Evolutionary conservation across 2,113 vertebrate genomes (phyloP), one percentile per base, ranked within the genome.

Genomic region (Ibidorhyncha struthersii): DNA sequence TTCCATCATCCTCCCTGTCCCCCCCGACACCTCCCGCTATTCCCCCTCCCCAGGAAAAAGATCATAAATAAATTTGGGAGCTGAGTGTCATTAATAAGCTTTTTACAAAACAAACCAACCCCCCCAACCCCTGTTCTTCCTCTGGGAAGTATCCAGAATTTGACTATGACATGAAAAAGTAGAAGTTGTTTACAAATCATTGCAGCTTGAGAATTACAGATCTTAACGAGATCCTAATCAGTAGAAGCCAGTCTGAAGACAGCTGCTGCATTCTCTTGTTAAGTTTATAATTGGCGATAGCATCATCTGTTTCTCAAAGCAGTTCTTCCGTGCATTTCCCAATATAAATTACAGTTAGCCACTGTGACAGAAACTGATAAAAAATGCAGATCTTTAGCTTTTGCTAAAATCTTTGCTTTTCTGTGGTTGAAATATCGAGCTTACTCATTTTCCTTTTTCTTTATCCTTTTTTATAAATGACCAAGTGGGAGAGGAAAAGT

Each of bases 31-130:
- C 40, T 38, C 56, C 50, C 6, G 2, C 53, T 34, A 29, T 10
- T 63, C 61, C 73, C 53, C 58, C 85, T 89, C 89, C 62, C 80
- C 88, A 63, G 62, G 77, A 93, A 79, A 88, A 94, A 82, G 70
- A 82, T 30, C 89, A 91, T 88, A 93, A 77, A 97, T 86, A 87
- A 73, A 86, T 89, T 87, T 86, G 45, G 93, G 82, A 96, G 84
- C 96, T 67, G 88, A 84, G 90, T 86, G n/a, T 74, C 93, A 97
- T 96, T 92, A 95, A 89, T 22, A 86, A 92, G 50, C 43, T 95
- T 71, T 74, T 95, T 90, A 95, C 74, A 96, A 82, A 96, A 73
- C 66, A 85, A 41, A 5, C 5, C 82, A 50, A 34, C 20, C 52
- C 36, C 36, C 40, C 38, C 4, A 34, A n/a, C 22, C 58, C 43